Evolutionary conservation across 2,888 invertebrate genomes (phyloP).

Genomic region (Reticulitermes lucifugus): DNA sequence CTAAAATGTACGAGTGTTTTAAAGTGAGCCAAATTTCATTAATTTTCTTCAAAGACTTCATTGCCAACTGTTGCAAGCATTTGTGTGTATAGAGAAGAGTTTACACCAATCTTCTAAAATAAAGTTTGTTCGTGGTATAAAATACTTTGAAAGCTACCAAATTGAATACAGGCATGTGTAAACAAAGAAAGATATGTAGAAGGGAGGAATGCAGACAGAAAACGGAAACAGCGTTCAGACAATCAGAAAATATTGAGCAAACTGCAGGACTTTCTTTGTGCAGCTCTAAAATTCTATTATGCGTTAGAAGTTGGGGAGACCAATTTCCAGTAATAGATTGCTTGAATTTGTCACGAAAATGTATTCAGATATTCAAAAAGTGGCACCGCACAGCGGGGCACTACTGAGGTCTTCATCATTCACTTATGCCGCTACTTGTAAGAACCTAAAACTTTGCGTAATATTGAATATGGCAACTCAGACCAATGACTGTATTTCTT

Average conservation of each 20-base stretch:
- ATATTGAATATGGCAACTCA: slow-evolving; percentile 25
- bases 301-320: background rate
- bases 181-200: background rate
- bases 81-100: background rate
- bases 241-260: background rate
- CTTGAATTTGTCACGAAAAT: slow-evolving; percentile 30
- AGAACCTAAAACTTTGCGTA: background rate
- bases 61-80: background rate
- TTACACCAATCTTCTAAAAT: background rate
- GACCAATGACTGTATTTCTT: background rate
- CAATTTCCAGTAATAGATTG: slow-evolving; percentile 18
- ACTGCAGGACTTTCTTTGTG: background rate
- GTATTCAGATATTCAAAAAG: slow-evolving; percentile 37
- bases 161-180: slow-evolving; percentile 1
- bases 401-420: slow-evolving; percentile 1
- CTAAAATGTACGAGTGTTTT: too few relatives aligned
- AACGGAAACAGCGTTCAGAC: background rate
- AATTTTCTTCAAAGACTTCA: background rate
- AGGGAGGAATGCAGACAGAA: background rate
- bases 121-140: slow-evolving; percentile 13
- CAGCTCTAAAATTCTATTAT: background rate
- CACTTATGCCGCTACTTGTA: background rate
- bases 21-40: background rate
- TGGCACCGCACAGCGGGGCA: background rate
- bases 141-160: slow-evolving; percentile 14